Evolutionary conservation across 2,888 invertebrate species (phyloP).

Genomic region (Thyatira batis): DNA sequence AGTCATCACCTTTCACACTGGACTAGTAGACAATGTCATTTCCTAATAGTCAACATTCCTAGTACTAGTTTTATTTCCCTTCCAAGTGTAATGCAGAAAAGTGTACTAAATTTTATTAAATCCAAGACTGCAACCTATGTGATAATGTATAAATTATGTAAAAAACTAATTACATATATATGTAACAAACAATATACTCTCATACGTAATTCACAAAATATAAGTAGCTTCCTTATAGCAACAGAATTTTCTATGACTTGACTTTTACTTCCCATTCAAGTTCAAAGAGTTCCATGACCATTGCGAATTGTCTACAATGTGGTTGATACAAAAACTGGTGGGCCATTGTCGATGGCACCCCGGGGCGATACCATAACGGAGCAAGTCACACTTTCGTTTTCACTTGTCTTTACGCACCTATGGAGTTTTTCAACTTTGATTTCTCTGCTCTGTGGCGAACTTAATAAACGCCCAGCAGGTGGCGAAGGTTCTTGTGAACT

Average conservation of each 20-base stretch:
- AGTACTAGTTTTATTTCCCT: no score
- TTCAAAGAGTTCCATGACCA: not conserved
- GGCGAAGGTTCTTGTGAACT: not conserved
- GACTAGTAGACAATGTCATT: no score
- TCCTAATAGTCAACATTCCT: no score
- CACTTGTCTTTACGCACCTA: not conserved
- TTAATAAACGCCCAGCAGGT: not conserved
- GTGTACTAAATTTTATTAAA: no score
- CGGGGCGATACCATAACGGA: not conserved
- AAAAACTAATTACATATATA: no score
- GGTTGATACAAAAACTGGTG: not conserved
- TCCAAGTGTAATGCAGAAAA: no score
- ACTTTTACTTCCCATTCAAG: not conserved
- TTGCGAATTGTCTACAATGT: constrained; percentile 2
- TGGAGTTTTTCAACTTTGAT: not conserved
- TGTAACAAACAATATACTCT: no score
- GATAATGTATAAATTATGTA: no score
- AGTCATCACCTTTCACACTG: no score
- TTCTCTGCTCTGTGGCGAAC: not conserved
- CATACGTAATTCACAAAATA: no score
- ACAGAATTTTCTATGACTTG: not conserved
- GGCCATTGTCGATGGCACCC: not conserved
- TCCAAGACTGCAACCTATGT: no score
- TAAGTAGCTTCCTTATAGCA: not conserved
- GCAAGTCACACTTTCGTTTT: not conserved